Base-by-base conservation (phyloP, 2,888 invertebrate species). In the Agrotis clavis region DNA sequence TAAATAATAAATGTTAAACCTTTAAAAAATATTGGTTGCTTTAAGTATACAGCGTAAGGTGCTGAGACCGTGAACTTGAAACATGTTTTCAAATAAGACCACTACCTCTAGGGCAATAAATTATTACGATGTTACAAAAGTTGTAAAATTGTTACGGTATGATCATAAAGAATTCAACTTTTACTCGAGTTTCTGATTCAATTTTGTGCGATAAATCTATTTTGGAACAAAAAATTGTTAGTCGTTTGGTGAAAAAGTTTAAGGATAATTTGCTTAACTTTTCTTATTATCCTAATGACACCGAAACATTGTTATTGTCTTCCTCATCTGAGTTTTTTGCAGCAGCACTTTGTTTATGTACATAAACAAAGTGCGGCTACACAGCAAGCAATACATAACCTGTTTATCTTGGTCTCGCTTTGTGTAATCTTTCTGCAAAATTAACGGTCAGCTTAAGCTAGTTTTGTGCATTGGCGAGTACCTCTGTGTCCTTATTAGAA, bases 91-190 rank as follows among this genome's bases (percentile, higher is more conserved):
- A 69, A 67, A 61, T 69, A 74, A 69, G 72, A 77, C 77, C 67
- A 71, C 70, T 64, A 70, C 54, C 47, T 54, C 78, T 61, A 67
- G 79, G 79, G 70, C 63, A 74, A 73, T 80, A 74, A 85, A 82
- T 83, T 83, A 82, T 85, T 69, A 77, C 67, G 69, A 67, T 63
- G 54, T 81, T 78, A 79, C 62, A 72, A 72, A 72, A 78, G 81
- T 74, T 72, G 68, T 81, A 83, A 87, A 80, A 82, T 66, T 79
- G 35, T 50, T 80, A 76, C 70, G 67, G 77, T 76, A 74, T 78
- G 63, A 65, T 61, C 77, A 78, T 84, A 82, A 87, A 88, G 60
- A 82, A 83, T 82, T 85, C 79, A 79, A 80, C 68, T 85, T 84
- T 76, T 84, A 66, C 73, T 81, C 69, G 72, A 75, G 70, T 82